Evolutionary conservation across 2,888 invertebrate species (phyloP).

Genomic region (Matsumyia berberina): DNA sequence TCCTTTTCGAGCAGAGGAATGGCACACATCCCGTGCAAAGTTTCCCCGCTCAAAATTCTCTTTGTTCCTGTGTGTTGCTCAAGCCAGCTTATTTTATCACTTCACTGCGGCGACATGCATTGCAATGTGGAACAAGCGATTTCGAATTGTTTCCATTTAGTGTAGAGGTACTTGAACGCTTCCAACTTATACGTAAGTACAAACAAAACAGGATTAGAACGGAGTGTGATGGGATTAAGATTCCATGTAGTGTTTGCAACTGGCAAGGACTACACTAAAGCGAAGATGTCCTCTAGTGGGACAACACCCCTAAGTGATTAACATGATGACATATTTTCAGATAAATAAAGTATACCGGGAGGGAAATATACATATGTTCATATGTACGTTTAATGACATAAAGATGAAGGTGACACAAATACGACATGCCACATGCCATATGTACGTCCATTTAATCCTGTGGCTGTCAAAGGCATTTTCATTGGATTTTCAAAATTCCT

Average conservation of each 20-base stretch:
- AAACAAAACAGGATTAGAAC: conserved; percentile 52
- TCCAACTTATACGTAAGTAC: conserved; percentile 26
- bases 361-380: too few species aligned
- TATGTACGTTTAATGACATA: conserved; percentile 57
- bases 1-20: conserved; percentile 30
- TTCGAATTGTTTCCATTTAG: conserved; percentile 60
- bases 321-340: conserved; percentile 7
- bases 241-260: conserved; percentile 31
- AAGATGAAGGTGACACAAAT: conserved; percentile 3
- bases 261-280: not conserved
- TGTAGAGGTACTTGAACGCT: conserved; percentile 40
- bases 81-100: conserved; percentile 62
- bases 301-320: not conserved
- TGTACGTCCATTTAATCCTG: conserved; percentile 4
- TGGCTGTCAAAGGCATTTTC: conserved; percentile 29
- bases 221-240: conserved; percentile 54
- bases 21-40: conserved; percentile 13
- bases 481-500: conserved; percentile 29
- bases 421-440: not conserved
- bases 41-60: conserved; percentile 47
- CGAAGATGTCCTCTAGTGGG: conserved; percentile 15
- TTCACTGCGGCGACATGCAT: conserved; percentile 48
- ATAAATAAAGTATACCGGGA: not conserved
- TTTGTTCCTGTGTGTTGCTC: conserved; percentile 33
- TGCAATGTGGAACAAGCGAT: conserved; percentile 65